phyloP scores from a whole-genome alignment of 2,888 invertebrate species.

The Agriopis marginaria region DNA sequence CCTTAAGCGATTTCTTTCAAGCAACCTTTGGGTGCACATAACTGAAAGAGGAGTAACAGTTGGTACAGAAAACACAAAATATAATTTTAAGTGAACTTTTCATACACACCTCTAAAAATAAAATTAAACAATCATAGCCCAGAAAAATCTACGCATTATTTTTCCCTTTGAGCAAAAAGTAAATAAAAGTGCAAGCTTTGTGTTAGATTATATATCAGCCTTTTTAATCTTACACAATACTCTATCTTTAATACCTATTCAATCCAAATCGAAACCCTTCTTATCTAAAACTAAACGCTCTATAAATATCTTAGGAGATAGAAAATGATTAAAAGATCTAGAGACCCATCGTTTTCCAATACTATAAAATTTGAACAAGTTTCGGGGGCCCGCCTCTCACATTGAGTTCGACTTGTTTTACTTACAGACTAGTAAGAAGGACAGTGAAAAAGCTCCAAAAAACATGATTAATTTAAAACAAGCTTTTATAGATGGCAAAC shows the following conservation, averaged over 20 bases:
- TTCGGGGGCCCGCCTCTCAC: conserved; percentile 60
- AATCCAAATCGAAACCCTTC: conserved; percentile 3
- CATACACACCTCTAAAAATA: too few relatives aligned
- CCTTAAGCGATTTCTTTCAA: too few relatives aligned
- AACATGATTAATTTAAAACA: too few relatives aligned
- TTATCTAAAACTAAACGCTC: conserved; percentile 32
- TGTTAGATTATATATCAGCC: not conserved
- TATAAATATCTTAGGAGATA: conserved; percentile 34
- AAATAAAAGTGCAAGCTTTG: too few relatives aligned
- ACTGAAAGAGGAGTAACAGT: too few relatives aligned
- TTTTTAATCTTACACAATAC: not conserved
- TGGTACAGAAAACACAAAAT: too few relatives aligned
- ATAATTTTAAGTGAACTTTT: too few relatives aligned
- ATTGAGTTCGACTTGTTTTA: conserved; percentile 48
- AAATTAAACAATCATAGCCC: too few relatives aligned
- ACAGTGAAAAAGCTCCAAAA: not conserved
- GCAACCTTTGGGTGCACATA: too few relatives aligned
- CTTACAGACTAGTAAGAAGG: not conserved
- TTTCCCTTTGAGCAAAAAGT: too few relatives aligned
- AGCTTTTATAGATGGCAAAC: too few relatives aligned
- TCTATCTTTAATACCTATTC: not conserved
- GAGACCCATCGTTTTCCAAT: conserved; percentile 65
- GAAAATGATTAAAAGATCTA: conserved; percentile 47
- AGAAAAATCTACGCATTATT: not conserved
- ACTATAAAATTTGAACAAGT: conserved; percentile 63